Conservation (phyloP, 2,888 invertebrate species). For the Tetragonisca angustula region DNA sequence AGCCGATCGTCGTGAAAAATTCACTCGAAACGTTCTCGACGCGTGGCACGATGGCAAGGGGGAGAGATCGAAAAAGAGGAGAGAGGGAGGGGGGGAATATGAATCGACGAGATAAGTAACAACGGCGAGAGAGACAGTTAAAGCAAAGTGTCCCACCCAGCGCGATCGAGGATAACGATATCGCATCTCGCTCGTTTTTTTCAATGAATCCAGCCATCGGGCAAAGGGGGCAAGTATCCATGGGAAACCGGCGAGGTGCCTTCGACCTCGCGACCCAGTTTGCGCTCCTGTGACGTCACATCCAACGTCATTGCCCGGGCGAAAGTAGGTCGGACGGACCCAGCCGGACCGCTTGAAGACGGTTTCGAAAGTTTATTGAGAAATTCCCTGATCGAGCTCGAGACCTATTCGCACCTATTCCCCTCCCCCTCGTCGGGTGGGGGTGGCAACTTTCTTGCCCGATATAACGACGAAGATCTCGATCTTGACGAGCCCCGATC, state of each 20-base stretch:
- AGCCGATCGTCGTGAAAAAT: not conserved
- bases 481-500: not conserved
- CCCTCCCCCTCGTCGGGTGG: too few species aligned
- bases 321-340: conserved; percentile 89
- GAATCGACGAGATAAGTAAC: not conserved
- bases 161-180: conserved; percentile 39
- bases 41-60: too few species aligned
- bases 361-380: conserved; percentile 84
- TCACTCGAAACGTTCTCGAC: too few species aligned
- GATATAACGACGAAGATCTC: not conserved
- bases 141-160: not conserved
- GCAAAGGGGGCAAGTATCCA: conserved; percentile 59
- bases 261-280: conserved; percentile 82
- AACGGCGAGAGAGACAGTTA: not conserved
- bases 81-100: not conserved
- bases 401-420: conserved; percentile 39
- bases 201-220: conserved; percentile 69
- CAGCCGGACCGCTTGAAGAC: conserved; percentile 87
- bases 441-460: not conserved
- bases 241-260: conserved; percentile 73
- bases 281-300: conserved; percentile 81
- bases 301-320: conserved; percentile 85
- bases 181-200: conserved; percentile 61
- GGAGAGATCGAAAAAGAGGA: not conserved
- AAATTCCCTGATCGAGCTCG: conserved; percentile 76